These are phyloP conservation scores for Athene noctua DNA, from an alignment of 2,113 vertebrate species.

Conservation along the genomic window DNA sequence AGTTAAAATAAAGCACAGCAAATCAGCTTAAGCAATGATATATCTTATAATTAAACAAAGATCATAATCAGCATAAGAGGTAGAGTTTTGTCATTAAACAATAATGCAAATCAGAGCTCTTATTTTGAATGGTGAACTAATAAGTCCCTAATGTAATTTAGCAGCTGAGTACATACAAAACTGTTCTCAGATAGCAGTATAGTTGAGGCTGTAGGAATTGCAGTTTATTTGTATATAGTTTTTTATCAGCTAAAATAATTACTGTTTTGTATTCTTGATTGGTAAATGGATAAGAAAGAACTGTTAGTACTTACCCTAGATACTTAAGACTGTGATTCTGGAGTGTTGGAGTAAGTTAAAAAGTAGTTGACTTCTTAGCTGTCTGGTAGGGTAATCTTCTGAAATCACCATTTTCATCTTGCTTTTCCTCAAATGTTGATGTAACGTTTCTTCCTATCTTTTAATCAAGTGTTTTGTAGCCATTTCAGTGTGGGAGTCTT, in stretches of 20 bases:
- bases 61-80: neutral
- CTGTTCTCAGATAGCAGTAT: neutral
- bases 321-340: neutral
- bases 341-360: neutral
- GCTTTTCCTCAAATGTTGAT: neutral
- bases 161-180: neutral
- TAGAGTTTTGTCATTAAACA: conserved; percentile 38
- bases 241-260: neutral
- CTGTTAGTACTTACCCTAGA: conserved; percentile 10
- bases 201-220: neutral
- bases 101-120: conserved; percentile 24
- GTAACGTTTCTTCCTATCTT: neutral
- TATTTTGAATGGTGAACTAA: neutral
- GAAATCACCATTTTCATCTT: neutral
- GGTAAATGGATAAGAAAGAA: neutral
- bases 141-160: neutral
- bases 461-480: neutral
- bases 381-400: neutral
- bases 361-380: neutral
- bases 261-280: neutral
- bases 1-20: conserved; percentile 9
- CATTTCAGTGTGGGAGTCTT: neutral
- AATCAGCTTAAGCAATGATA: neutral
- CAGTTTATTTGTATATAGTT: neutral
- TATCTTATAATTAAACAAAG: neutral